Conservation (phyloP, 2,888 invertebrate species). For the Athalia rosae region DNA sequence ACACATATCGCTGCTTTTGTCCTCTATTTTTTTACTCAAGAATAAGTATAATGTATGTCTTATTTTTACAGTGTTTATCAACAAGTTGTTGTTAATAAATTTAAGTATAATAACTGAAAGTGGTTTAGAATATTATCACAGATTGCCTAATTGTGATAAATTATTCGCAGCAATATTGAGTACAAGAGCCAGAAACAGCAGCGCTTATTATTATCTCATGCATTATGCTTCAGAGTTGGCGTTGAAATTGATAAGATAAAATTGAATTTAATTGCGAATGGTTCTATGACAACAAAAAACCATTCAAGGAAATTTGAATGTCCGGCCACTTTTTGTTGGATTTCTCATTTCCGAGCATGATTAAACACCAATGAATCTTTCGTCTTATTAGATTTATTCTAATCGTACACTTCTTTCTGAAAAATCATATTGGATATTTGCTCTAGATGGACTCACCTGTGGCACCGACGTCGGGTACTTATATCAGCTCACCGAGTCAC, state of each 20-base stretch:
- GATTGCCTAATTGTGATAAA: constrained; percentile 1
- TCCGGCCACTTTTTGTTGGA: constrained; percentile 8
- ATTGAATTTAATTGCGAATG: constrained; percentile 10
- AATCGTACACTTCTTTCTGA: background rate
- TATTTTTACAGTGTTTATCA: background rate
- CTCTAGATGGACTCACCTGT: constrained; percentile 76
- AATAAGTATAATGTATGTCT: background rate
- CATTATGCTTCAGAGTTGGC: background rate
- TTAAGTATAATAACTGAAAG: no score
- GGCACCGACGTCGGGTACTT: constrained; percentile 68
- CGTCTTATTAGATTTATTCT: no score
- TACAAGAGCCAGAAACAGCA: background rate
- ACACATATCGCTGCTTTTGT: constrained; percentile 1
- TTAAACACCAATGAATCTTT: no score
- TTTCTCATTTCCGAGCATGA: no score
- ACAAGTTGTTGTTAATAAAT: no score
- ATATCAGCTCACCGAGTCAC: constrained; percentile 72
- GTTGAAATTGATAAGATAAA: background rate
- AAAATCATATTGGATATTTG: constrained; percentile 52
- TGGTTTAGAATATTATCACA: background rate
- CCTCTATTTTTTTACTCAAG: background rate
- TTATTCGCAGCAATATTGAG: constrained; percentile 10
- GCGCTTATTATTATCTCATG: background rate
- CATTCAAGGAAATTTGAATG: constrained; percentile 12
- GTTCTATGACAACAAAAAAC: background rate